A percentile compares a stretch with the other conserved stretches of the same genome.
phyloP scores from a whole-genome alignment of 2,888 invertebrate species.

The Trachelus tabidus region DNA sequence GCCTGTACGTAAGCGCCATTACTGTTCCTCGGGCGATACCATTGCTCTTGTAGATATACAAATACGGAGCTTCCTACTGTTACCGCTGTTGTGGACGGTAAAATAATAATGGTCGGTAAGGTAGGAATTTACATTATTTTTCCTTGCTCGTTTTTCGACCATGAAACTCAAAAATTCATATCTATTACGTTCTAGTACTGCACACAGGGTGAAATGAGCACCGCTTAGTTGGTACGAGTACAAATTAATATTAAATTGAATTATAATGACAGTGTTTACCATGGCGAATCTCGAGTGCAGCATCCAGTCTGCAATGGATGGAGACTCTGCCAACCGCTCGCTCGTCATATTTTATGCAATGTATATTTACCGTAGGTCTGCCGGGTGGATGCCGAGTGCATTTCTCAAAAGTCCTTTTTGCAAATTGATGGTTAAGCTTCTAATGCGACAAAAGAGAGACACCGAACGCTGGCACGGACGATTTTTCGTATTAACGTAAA shows the following conservation, averaged over 20 bases:
- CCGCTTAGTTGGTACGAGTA: conserved; percentile 40
- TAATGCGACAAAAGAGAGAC: not conserved
- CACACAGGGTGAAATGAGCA: conserved; percentile 29
- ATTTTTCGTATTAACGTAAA: not conserved
- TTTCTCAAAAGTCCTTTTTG: not conserved
- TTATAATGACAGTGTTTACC: conserved; percentile 54
- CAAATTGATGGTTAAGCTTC: not conserved
- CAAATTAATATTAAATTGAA: conserved; percentile 56
- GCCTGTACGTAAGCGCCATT: not conserved
- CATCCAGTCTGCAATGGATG: not conserved
- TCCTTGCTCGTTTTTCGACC: not conserved
- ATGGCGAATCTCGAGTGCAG: conserved; percentile 32
- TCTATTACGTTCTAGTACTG: not conserved
- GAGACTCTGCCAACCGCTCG: conserved; percentile 19
- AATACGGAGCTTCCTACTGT: not conserved
- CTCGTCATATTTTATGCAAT: conserved; percentile 40
- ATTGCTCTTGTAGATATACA: not conserved
- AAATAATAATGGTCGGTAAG: not conserved
- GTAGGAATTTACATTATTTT: not conserved
- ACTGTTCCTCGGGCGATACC: not conserved
- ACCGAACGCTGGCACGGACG: not conserved
- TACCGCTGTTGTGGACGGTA: not conserved
- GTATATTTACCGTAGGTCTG: conserved; percentile 24
- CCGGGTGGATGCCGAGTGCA: not conserved
- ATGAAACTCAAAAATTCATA: not conserved